These are phyloP conservation scores for Trachelus tabidus DNA, from an alignment of 2,888 invertebrate species.

Conservation along the genomic window DNA sequence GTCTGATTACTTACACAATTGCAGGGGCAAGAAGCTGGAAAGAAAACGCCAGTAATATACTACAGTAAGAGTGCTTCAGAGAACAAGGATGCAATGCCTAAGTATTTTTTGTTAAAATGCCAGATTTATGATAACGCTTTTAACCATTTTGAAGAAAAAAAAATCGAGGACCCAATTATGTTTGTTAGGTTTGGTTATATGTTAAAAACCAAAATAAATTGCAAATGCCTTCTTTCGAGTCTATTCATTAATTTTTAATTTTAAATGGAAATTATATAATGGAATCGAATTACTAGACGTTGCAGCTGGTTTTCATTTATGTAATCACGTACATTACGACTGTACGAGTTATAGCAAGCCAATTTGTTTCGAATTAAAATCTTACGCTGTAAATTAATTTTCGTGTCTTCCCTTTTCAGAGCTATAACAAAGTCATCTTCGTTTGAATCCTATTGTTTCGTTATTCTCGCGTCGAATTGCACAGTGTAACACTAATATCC, in stretches of 20 bases:
- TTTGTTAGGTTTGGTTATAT: too few species aligned
- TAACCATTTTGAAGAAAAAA: too few species aligned
- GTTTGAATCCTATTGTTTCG: background rate
- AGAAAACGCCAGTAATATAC: background rate
- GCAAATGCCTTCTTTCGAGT: background rate
- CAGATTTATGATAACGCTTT: background rate
- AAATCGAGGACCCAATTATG: too few species aligned
- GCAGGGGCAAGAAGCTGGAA: constrained; percentile 8
- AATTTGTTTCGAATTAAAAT: background rate
- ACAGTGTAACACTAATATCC: background rate
- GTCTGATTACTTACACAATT: constrained; percentile 56
- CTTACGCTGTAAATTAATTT: background rate
- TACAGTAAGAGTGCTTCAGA: background rate
- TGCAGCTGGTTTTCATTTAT: background rate
- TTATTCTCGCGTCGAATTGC: background rate
- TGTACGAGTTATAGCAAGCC: background rate
- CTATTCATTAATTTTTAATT: too few species aligned
- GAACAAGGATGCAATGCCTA: background rate
- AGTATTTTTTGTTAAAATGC: background rate
- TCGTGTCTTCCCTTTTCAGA: background rate
- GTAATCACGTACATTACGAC: background rate
- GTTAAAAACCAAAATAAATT: background rate
- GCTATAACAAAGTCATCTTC: background rate
- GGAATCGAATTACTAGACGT: background rate
- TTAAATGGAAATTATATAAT: background rate